Evolutionary conservation across 2,113 vertebrate species (phyloP).

Genomic region (Rhinogobius similis): DNA sequence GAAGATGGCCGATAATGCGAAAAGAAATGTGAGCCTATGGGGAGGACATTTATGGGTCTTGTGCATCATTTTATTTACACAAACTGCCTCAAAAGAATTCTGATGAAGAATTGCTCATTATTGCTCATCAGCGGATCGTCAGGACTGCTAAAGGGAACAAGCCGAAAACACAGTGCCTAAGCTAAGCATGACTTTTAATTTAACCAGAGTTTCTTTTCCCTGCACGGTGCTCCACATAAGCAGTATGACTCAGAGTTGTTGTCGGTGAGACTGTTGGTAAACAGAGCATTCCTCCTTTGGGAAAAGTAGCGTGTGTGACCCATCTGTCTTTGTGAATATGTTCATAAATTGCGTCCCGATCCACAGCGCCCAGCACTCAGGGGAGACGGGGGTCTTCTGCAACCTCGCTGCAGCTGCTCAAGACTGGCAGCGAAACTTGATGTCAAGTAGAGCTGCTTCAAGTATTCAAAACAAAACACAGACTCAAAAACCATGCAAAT

Average conservation of each 20-base stretch:
- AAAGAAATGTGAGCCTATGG: not conserved
- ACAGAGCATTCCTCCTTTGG: not conserved
- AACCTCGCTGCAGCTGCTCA: not conserved
- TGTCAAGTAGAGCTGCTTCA: not conserved
- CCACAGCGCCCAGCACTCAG: not conserved
- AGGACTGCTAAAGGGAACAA: not conserved
- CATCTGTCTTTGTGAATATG: constrained; percentile 4
- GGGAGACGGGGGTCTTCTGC: not conserved
- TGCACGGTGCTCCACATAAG: not conserved
- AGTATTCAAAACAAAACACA: too few species aligned
- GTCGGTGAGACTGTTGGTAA: not conserved
- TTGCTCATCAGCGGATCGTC: too few species aligned
- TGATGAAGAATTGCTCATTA: too few species aligned
- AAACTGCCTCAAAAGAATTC: not conserved
- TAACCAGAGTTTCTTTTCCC: not conserved
- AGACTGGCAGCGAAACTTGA: not conserved
- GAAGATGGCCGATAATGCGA: not conserved
- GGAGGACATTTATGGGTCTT: not conserved
- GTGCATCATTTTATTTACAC: not conserved
- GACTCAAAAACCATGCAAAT: not conserved
- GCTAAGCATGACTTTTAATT: not conserved
- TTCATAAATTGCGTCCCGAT: not conserved
- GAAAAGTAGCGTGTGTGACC: not conserved
- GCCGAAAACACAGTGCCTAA: not conserved
- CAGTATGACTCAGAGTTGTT: constrained; percentile 3